These are phyloP conservation scores for Drosophila athabasca DNA, from an alignment of 1,140 invertebrate species.

Conservation along the genomic window DNA sequence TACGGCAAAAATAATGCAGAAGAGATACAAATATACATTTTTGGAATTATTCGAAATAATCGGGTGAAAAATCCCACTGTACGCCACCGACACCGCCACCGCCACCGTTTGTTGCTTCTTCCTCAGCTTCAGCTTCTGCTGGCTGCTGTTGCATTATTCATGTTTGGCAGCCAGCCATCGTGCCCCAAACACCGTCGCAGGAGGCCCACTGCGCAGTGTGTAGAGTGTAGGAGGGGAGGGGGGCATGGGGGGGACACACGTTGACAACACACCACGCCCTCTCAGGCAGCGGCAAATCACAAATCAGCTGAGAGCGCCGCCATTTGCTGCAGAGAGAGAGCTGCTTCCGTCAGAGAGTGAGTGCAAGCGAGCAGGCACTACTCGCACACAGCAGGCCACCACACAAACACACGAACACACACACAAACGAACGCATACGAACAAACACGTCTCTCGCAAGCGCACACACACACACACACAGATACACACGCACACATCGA, in stretches of 20 bases:
- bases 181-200: constrained; percentile 22
- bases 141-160: constrained; percentile 73
- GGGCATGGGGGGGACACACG: constrained; percentile 7
- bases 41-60: constrained; percentile 26
- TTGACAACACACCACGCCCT: constrained; percentile 70
- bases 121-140: constrained; percentile 20
- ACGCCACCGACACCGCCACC: constrained; percentile 16
- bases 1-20: too few species aligned
- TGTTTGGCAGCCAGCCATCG: constrained; percentile 67
- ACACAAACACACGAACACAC: constrained; percentile 1
- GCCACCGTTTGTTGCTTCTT: constrained; percentile 21
- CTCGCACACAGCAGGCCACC: constrained; percentile 4
- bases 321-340: constrained; percentile 63
- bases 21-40: too few species aligned
- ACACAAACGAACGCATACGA: too few species aligned
- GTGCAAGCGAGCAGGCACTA: constrained; percentile 30
- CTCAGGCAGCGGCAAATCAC: constrained; percentile 42
- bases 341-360: neutral
- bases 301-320: constrained; percentile 77
- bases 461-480: constrained; percentile 2
- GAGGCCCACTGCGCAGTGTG: constrained; percentile 10
- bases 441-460: neutral
- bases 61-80: neutral
- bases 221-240: too few species aligned
- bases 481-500: constrained; percentile 5